phyloP scores from a whole-genome alignment of 2,113 vertebrate species.

The Theristicus caerulescens region DNA sequence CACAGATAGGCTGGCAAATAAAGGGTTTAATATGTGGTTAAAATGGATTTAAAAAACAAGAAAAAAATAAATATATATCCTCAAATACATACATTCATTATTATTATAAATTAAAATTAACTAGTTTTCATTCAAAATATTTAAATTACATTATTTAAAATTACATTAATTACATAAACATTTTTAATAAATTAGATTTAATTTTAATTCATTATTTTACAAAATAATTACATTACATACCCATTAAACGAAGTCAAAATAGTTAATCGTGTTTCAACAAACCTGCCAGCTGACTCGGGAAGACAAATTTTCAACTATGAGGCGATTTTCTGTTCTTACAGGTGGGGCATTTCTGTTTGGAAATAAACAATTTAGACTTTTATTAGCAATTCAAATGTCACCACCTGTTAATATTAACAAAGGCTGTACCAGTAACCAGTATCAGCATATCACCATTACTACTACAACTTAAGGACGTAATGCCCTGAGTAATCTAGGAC shows the following conservation, averaged over 20 bases:
- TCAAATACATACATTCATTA: slow-evolving; percentile 74
- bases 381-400: neutral
- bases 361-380: neutral
- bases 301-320: slow-evolving; percentile 95
- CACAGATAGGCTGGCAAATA: slow-evolving; percentile 99
- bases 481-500: rapidly evolving
- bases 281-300: slow-evolving; percentile 99
- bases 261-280: slow-evolving; percentile 77
- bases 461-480: rapidly evolving
- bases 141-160: slow-evolving; percentile 61
- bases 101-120: slow-evolving; percentile 61
- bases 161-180: slow-evolving; percentile 47
- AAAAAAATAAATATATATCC: slow-evolving; percentile 76
- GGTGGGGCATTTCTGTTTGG: slow-evolving; percentile 87
- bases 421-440: rapidly evolving
- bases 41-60: slow-evolving; percentile 85
- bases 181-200: slow-evolving; percentile 46
- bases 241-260: slow-evolving; percentile 71
- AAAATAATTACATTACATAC: slow-evolving; percentile 66
- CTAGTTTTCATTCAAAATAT: slow-evolving; percentile 62
- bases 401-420: rapidly evolving
- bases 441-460: rapidly evolving
- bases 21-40: slow-evolving; percentile 99
- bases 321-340: slow-evolving; percentile 93
- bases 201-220: slow-evolving; percentile 65